Base-by-base conservation (phyloP, 2,888 invertebrate genomes). In the Choristoneura rosaceana region DNA sequence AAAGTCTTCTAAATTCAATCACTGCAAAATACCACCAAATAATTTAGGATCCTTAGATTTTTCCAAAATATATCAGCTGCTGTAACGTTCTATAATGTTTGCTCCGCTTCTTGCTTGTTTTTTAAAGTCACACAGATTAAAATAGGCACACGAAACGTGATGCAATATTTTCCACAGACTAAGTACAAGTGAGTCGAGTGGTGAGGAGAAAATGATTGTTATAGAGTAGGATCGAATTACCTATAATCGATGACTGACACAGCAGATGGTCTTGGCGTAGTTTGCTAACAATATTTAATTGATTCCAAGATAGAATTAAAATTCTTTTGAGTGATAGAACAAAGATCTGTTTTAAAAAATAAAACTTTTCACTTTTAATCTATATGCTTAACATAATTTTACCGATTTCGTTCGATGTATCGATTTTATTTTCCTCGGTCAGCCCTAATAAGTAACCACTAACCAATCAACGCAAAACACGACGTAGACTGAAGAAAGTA, bases 1-100 rank as follows among this genome's bases (percentile, higher is more conserved):
- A 77, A 70, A 58, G 65, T 60, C 67, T 73, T n/a, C 41, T 59
- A 74, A 67, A 64, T 58, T 43, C 25, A 65, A 64, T 67, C 34
- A 68, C 60, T 41, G 70, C 8, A 50, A 60, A 71, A 47, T 61
- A 64, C 9, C 62, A 62, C 62, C 25, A 45, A 62, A 62, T 62
- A 62, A 62, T 62, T 62, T 62, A 45, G 3, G 45, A 62, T 45
- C 14, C 25, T 45, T 45, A 8, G 14, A 62, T 62, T 45, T 25
- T 62, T 62, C 62, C 62, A 62, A 62, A 62, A 62, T 33, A 62
- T 33, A 33, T 62, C 25, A 62, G 25, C 45, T 47, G 25, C 52
- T 25, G 25, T 12, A 25, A 25, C 55, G 55, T 55, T 55, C 55
- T 25, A 25, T 9, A 25, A 55, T 12, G 55, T 25, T 55, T 52